Conservation (phyloP, 1,140 invertebrate genomes). For the Diabrotica virgifera region DNA sequence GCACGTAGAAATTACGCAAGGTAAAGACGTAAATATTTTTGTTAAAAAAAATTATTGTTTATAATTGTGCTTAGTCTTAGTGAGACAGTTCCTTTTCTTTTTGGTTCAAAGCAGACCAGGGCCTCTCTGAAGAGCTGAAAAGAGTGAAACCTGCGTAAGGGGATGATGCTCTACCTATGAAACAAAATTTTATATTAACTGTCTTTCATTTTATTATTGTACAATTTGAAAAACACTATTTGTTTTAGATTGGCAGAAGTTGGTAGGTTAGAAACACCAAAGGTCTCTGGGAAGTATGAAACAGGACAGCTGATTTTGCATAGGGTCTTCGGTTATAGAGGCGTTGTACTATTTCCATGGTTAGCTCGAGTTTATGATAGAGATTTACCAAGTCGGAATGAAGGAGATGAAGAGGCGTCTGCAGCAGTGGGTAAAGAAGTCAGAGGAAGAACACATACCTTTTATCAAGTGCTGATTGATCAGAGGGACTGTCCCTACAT, state of each 20-base stretch:
- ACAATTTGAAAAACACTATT: background rate
- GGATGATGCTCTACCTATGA: too few relatives aligned
- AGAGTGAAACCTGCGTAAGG: too few relatives aligned
- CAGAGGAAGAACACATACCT: slow-evolving; percentile 87
- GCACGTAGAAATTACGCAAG: slow-evolving; percentile 29
- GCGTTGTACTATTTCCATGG: slow-evolving; percentile 95
- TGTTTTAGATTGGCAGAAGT: slow-evolving; percentile 70
- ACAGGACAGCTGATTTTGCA: slow-evolving; percentile 95
- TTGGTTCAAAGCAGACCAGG: too few relatives aligned
- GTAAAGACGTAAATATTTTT: slow-evolving; percentile 17
- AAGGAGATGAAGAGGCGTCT: slow-evolving; percentile 37
- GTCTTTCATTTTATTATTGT: too few relatives aligned
- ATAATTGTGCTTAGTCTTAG: too few relatives aligned
- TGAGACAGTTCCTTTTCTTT: too few relatives aligned
- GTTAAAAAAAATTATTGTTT: too few relatives aligned
- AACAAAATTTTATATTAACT: too few relatives aligned
- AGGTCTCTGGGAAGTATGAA: slow-evolving; percentile 86
- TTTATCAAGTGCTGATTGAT: slow-evolving; percentile 96
- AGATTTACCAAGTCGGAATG: slow-evolving; percentile 62
- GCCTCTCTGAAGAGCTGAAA: too few relatives aligned
- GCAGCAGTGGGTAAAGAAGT: slow-evolving; percentile 76
- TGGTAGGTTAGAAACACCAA: slow-evolving; percentile 76
- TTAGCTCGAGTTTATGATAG: slow-evolving; percentile 90
- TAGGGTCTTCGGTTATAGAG: slow-evolving; percentile 92
- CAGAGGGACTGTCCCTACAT: slow-evolving; percentile 94